Conservation (phyloP, 1,140 invertebrate species). For the Meloidogyne floridensis region DNA sequence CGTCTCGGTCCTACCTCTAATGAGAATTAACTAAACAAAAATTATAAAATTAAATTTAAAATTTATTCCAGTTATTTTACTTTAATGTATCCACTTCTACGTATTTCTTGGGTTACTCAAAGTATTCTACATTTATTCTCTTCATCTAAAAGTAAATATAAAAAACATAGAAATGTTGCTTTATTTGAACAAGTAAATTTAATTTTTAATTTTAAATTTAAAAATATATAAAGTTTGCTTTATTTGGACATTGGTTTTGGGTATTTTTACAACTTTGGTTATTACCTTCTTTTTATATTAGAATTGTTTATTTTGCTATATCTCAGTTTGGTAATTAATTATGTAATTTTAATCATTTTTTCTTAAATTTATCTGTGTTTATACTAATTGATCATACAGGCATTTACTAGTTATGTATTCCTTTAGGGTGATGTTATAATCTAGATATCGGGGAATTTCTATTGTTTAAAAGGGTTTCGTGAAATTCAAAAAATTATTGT, state of each 20-base stretch:
- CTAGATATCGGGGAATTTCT: too few species aligned
- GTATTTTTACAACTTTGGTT: constrained; percentile 58
- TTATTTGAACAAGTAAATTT: constrained; percentile 48
- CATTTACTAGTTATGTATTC: too few species aligned
- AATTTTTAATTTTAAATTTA: constrained; percentile 3
- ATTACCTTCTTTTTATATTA: constrained; percentile 47
- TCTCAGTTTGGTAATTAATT: constrained; percentile 48
- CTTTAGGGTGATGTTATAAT: too few species aligned
- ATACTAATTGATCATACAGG: too few species aligned
- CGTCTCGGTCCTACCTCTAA: neutral
- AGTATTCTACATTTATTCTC: constrained; percentile 54
- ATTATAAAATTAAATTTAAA: too few species aligned
- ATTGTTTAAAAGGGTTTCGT: too few species aligned
- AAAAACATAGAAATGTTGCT: constrained; percentile 53
- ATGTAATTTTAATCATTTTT: neutral
- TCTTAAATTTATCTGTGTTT: neutral
- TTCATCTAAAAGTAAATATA: constrained; percentile 45
- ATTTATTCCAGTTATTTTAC: constrained; percentile 57
- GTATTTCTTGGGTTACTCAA: constrained; percentile 60
- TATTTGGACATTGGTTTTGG: constrained; percentile 60
- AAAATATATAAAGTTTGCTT: constrained; percentile 35
- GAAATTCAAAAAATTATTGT: too few species aligned
- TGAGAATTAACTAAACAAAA: neutral
- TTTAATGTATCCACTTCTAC: constrained; percentile 56
- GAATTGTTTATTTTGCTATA: constrained; percentile 58